Evolutionary conservation across 2,797 vertebrate genomes (phyloP).

Genomic region (Acrossocheilus fasciatus): DNA sequence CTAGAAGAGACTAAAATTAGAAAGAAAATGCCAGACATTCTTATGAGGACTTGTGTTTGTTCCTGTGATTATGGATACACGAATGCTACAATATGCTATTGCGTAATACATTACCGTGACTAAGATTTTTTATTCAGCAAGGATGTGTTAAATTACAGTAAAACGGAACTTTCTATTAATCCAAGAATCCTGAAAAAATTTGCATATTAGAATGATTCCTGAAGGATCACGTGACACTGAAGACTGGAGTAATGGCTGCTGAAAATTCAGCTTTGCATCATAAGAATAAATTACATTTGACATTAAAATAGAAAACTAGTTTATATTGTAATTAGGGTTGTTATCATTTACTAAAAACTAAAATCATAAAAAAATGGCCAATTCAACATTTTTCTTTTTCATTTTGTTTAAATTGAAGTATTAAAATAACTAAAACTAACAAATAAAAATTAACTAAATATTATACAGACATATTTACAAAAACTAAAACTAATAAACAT

Average conservation of each 20-base stretch:
- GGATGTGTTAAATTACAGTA: background rate
- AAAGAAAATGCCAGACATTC: constrained; percentile 79
- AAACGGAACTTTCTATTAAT: no score
- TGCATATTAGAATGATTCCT: background rate
- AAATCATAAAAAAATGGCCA: background rate
- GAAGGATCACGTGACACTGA: background rate
- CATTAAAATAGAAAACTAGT: background rate
- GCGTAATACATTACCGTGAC: constrained; percentile 10
- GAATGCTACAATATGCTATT: constrained; percentile 38
- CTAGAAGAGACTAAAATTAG: constrained; percentile 78
- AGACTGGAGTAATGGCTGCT: background rate
- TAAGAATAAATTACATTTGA: background rate
- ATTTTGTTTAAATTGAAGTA: background rate
- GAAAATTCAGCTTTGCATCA: background rate
- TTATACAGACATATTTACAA: background rate
- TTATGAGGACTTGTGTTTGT: constrained; percentile 64
- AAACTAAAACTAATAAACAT: background rate
- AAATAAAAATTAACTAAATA: background rate
- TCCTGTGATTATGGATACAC: constrained; percentile 49
- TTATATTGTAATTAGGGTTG: background rate
- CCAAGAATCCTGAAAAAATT: background rate
- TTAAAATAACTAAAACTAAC: background rate
- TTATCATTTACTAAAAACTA: background rate
- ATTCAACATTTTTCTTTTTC: background rate
- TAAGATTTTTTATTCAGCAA: background rate